Conservation (phyloP, 2,797 vertebrate genomes). For the Carduelis carduelis region DNA sequence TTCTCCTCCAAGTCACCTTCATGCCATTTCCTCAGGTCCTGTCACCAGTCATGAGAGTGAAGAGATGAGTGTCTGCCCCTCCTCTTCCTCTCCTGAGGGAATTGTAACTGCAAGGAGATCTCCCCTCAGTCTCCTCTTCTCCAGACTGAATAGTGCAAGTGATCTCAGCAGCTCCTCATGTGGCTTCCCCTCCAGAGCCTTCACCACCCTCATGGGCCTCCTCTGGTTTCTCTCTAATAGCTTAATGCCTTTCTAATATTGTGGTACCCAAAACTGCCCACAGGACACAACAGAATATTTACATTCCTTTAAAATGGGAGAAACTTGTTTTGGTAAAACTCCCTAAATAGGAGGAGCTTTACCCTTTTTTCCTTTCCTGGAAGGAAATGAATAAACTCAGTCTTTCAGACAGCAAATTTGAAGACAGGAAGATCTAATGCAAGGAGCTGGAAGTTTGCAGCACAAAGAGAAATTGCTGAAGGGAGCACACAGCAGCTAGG, state of each 20-base stretch:
- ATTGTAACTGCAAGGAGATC: accelerated
- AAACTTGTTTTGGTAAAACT: neutral
- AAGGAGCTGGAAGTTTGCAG: neutral
- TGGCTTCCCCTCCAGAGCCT: neutral
- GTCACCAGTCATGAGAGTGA: neutral
- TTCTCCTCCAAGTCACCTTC: neutral
- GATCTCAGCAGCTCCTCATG: neutral
- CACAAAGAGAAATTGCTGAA: neutral
- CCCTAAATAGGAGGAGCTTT: neutral
- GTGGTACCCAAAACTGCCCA: neutral
- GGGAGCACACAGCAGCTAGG: neutral
- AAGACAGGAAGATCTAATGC: neutral
- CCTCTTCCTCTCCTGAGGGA: neutral
- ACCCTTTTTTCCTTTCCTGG: neutral
- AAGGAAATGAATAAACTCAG: neutral
- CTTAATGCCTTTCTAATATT: neutral
- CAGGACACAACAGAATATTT: neutral
- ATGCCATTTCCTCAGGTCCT: neutral
- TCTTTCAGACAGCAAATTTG: neutral
- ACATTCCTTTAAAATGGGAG: neutral
- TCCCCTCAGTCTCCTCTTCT: neutral
- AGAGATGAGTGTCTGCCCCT: neutral
- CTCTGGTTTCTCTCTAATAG: neutral
- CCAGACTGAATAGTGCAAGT: neutral
- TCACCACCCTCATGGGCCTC: neutral